Conservation (phyloP, 2,113 vertebrate genomes). For the Delphinapterus leucas region DNA sequence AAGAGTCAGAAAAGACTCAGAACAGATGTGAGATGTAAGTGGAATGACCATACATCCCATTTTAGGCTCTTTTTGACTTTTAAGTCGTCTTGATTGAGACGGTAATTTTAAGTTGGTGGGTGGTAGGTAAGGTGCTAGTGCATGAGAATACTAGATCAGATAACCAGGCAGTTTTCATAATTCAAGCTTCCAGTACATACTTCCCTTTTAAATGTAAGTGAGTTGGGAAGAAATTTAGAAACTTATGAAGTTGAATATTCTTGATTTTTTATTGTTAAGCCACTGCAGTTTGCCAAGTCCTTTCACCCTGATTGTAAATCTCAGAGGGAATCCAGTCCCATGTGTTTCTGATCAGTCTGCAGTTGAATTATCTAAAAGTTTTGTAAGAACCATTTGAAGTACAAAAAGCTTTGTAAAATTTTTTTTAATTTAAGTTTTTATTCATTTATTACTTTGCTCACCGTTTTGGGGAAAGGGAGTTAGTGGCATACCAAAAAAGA, state of each 20-base stretch:
- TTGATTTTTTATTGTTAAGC: conserved; percentile 1
- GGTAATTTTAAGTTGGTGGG: neutral
- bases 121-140: neutral
- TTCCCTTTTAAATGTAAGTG: neutral
- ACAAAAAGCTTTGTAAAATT: conserved; percentile 19
- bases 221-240: neutral
- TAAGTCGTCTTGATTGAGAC: neutral
- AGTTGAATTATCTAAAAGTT: conserved; percentile 43
- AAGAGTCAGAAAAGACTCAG: neutral
- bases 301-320: conserved; percentile 55
- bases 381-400: conserved; percentile 31
- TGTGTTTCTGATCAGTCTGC: conserved; percentile 52
- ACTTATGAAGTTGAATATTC: neutral
- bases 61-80: neutral
- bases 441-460: neutral
- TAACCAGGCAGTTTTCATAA: neutral
- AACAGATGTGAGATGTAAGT: neutral
- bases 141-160: neutral
- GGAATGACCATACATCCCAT: neutral
- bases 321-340: conserved; percentile 29
- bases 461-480: neutral
- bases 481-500: neutral
- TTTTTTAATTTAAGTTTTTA: neutral
- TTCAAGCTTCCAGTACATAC: neutral
- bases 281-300: neutral